These are phyloP conservation scores for Diplosoma virens DNA, from an alignment of 23 tunicate genomes.

Conservation along the genomic window DNA sequence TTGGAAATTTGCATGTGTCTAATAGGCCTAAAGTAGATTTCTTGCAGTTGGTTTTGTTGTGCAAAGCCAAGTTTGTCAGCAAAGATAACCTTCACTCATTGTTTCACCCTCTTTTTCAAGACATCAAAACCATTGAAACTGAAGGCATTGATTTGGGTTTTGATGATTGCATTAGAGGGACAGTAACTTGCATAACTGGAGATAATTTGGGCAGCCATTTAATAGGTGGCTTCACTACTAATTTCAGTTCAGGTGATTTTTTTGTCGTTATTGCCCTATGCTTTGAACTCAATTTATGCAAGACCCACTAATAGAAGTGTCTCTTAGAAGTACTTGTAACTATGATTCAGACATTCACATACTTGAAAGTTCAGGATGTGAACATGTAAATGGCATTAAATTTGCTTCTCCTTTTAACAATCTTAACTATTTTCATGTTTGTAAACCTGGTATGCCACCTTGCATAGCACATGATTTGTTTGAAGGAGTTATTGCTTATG, in stretches of 20 bases:
- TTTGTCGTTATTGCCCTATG: constrained; percentile 29
- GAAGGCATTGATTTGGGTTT: constrained; percentile 38
- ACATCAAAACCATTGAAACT: constrained; percentile 20
- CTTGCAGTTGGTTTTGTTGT: constrained; percentile 35
- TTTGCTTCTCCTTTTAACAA: constrained; percentile 19
- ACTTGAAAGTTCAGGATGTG: background rate
- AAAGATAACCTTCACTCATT: background rate
- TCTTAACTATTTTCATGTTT: constrained; percentile 12
- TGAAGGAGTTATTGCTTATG: constrained; percentile 35
- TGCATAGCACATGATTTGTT: constrained; percentile 32
- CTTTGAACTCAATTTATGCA: background rate
- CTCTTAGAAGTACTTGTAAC: background rate
- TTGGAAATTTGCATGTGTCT: constrained; percentile 29
- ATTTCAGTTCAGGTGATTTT: constrained; percentile 23
- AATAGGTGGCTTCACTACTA: constrained; percentile 40
- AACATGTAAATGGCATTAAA: background rate
- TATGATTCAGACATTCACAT: constrained; percentile 3
- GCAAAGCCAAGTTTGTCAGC: constrained; percentile 23
- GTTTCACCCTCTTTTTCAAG: constrained; percentile 33
- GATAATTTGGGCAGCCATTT: constrained; percentile 55
- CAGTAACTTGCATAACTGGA: constrained; percentile 16
- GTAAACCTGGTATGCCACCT: constrained; percentile 29
- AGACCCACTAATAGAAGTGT: background rate
- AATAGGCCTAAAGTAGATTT: constrained; percentile 25
- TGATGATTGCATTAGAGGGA: background rate